phyloP scores from a whole-genome alignment of 2,888 invertebrate genomes.

The Ypsolopha sequella region DNA sequence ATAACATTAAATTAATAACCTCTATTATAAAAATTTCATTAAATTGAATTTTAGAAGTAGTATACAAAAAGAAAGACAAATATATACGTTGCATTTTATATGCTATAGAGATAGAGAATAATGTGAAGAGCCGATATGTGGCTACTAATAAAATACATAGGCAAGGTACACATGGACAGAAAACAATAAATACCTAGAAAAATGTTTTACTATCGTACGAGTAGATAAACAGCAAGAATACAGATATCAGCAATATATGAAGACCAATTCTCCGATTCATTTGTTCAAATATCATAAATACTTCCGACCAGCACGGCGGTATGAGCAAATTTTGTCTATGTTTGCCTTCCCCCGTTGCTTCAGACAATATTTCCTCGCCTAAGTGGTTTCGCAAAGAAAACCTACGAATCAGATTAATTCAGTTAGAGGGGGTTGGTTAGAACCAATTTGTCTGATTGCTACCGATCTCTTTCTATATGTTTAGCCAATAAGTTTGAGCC shows the following conservation, averaged over 20 bases:
- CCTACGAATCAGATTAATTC: constrained; percentile 65
- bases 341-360: constrained; percentile 9
- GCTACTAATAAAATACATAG: background rate
- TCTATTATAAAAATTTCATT: constrained; percentile 3
- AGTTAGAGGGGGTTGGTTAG: constrained; percentile 59
- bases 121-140: background rate
- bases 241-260: background rate
- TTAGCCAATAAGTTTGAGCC: constrained; percentile 1
- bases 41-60: background rate
- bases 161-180: background rate
- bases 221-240: background rate
- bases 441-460: constrained; percentile 73
- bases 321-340: constrained; percentile 6
- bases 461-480: constrained; percentile 52
- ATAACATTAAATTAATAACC: too few species aligned
- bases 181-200: background rate
- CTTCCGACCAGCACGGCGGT: background rate
- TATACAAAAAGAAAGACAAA: background rate
- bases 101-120: background rate
- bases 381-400: constrained; percentile 62
- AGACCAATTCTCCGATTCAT: constrained; percentile 5
- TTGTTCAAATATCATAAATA: constrained; percentile 4
- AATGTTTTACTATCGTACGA: background rate
- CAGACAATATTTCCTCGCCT: constrained; percentile 33
- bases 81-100: background rate